Evolutionary conservation across 64 coral and sea anemone genomes (phyloP).

Genomic region (Montipora sp.): DNA sequence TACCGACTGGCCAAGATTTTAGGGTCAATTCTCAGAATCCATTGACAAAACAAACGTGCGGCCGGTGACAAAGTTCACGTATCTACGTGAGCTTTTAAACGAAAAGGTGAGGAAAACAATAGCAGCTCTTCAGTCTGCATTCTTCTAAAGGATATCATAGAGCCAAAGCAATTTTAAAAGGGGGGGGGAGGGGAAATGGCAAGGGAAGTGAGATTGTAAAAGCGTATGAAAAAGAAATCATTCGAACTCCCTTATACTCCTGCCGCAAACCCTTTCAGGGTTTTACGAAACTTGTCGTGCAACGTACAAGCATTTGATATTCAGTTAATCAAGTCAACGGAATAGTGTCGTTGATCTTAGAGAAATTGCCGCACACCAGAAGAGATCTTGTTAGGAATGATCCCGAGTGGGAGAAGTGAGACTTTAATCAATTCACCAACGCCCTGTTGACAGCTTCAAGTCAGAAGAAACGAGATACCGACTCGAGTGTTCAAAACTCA

Average conservation of each 20-base stretch:
- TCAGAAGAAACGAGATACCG: background rate
- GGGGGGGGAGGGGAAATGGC: background rate
- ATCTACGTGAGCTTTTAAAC: background rate
- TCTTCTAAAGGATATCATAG: conserved; percentile 13
- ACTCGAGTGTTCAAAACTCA: conserved; percentile 2
- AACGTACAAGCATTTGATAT: background rate
- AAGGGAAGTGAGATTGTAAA: background rate
- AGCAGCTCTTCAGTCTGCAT: background rate
- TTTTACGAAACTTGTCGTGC: background rate
- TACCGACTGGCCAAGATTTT: background rate
- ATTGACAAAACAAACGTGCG: background rate
- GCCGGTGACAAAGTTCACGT: background rate
- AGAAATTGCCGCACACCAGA: background rate
- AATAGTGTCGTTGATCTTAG: background rate
- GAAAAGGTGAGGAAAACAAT: too few species aligned
- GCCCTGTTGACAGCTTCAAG: background rate
- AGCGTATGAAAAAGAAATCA: background rate
- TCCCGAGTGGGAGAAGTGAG: background rate
- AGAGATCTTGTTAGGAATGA: background rate
- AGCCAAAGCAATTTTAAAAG: background rate
- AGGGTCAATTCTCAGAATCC: background rate
- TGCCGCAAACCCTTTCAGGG: background rate
- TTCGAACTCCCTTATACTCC: background rate
- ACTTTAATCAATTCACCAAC: background rate
- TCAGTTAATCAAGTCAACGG: background rate